Percentiles rank a stretch among this genome's conserved stretches.
These are phyloP conservation scores for Ceratoteleas bidentatus DNA, from an alignment of 1,140 invertebrate genomes.

Conservation along the genomic window DNA sequence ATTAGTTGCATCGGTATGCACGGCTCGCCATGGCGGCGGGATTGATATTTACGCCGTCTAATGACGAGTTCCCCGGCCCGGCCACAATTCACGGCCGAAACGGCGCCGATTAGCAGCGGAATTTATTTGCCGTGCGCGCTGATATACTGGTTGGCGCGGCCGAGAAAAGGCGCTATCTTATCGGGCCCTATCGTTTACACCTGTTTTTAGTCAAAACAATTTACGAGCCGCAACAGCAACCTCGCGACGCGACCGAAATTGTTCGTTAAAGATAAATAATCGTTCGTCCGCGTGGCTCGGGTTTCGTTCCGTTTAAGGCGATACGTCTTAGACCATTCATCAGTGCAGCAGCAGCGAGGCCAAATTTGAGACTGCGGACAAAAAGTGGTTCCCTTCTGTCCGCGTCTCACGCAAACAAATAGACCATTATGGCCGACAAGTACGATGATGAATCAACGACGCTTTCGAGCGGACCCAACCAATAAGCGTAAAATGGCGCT, in stretches of 20 bases:
- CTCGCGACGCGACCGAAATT: slow-evolving; percentile 9
- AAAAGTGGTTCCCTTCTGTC: slow-evolving; percentile 56
- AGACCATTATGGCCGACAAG: slow-evolving; percentile 53
- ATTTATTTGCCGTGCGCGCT: slow-evolving; percentile 29
- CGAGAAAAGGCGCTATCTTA: slow-evolving; percentile 47
- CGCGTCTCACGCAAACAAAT: slow-evolving; percentile 58
- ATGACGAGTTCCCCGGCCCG: slow-evolving; percentile 65
- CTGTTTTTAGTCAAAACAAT: slow-evolving; percentile 52
- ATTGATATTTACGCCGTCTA: slow-evolving; percentile 76
- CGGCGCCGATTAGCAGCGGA: slow-evolving; percentile 36
- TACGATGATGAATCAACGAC: slow-evolving; percentile 64
- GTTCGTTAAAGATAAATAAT: slow-evolving; percentile 31
- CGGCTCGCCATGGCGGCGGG: slow-evolving; percentile 47
- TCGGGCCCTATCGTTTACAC: slow-evolving; percentile 42
- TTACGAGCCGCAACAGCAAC: slow-evolving; percentile 24
- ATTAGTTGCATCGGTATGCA: slow-evolving; percentile 73
- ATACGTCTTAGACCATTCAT: slow-evolving; percentile 44
- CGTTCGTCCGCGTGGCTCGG: slow-evolving; percentile 14
- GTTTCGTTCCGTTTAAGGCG: slow-evolving; percentile 25
- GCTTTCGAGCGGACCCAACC: slow-evolving; percentile 47
- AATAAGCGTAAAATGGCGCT: slow-evolving; percentile 58
- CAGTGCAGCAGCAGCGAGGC: slow-evolving; percentile 31
- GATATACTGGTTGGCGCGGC: slow-evolving; percentile 25
- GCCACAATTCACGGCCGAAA: slow-evolving; percentile 38
- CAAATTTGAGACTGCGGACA: slow-evolving; percentile 58